phyloP scores from a whole-genome alignment of 1,140 invertebrate genomes.

The Contarinia nasturtii region DNA sequence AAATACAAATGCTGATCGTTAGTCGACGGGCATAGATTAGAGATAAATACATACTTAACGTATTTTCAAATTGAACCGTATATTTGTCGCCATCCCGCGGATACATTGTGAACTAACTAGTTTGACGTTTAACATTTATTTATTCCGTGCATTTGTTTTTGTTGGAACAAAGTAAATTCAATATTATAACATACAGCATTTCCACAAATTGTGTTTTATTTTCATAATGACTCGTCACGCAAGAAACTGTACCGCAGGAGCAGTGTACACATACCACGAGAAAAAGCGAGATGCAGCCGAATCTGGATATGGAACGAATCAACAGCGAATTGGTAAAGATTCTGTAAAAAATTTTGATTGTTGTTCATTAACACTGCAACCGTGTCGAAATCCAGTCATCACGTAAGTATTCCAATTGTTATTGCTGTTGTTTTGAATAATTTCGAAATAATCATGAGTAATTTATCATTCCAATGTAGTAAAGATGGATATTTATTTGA shows the following conservation, averaged over 20 bases:
- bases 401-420: constrained; percentile 8
- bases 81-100: too few species aligned
- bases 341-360: constrained; percentile 97
- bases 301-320: constrained; percentile 78
- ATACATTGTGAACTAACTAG: too few species aligned
- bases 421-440: too few species aligned
- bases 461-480: background rate
- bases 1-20: too few species aligned
- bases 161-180: too few species aligned
- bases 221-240: constrained; percentile 79
- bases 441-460: background rate
- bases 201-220: background rate
- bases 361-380: constrained; percentile 90
- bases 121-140: too few species aligned
- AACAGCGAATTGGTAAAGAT: constrained; percentile 55
- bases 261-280: constrained; percentile 97
- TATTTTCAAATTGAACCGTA: too few species aligned
- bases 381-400: constrained; percentile 28
- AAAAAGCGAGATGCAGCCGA: constrained; percentile 87
- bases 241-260: constrained; percentile 92
- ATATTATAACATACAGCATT: too few species aligned
- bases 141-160: too few species aligned
- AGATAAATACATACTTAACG: too few species aligned
- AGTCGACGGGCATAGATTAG: too few species aligned
- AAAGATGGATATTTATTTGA: constrained; percentile 91